These are phyloP conservation scores for Polyergus mexicanus DNA, from an alignment of 1,140 invertebrate species.

Conservation along the genomic window DNA sequence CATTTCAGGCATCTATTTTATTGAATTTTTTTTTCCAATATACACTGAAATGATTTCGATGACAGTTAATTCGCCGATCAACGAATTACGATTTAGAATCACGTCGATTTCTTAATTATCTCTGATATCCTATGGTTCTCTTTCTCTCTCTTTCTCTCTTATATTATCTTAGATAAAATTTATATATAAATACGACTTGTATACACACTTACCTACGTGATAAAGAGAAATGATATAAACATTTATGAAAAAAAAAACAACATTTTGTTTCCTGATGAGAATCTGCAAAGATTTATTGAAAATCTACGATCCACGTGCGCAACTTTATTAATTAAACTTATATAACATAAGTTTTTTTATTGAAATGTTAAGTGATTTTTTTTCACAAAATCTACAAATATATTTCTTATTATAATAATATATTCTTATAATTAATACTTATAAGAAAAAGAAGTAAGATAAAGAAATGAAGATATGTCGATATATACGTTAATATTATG, in stretches of 20 bases:
- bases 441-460: neutral
- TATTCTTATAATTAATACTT: neutral
- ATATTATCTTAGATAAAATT: slow-evolving; percentile 31
- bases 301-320: neutral
- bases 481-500: neutral
- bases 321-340: neutral
- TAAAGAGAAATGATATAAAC: neutral
- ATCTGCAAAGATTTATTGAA: neutral
- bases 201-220: neutral
- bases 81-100: neutral
- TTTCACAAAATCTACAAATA: neutral
- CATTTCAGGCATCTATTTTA: too few species aligned
- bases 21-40: neutral
- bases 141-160: neutral
- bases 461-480: neutral
- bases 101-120: neutral
- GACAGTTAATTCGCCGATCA: neutral
- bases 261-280: neutral
- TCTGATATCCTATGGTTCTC: neutral
- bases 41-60: neutral
- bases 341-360: neutral
- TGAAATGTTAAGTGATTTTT: neutral
- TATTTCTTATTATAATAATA: neutral
- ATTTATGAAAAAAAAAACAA: neutral
- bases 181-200: neutral